Evolutionary conservation across 1,140 invertebrate species (phyloP).

Genomic region (Heliconius eleuchia): DNA sequence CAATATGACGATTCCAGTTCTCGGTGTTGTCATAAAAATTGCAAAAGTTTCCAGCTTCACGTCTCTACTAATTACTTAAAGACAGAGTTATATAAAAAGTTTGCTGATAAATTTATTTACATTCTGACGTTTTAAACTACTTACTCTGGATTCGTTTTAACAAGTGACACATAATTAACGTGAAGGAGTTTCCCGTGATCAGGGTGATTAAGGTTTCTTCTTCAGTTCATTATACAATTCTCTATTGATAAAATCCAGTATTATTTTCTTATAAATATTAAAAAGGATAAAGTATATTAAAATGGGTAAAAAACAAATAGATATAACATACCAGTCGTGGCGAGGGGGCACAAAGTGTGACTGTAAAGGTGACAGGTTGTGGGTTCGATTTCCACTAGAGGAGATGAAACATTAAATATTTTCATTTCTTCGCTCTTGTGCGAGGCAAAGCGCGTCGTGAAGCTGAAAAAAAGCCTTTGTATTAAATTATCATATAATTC

Average conservation of each 20-base stretch:
- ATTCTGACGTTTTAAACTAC: background rate
- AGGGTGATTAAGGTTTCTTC: background rate
- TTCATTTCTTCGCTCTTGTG: too few relatives aligned
- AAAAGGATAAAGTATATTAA: too few relatives aligned
- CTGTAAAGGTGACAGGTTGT: too few relatives aligned
- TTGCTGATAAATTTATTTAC: background rate
- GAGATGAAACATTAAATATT: too few relatives aligned
- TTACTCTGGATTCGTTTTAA: background rate
- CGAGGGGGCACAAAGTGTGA: too few relatives aligned
- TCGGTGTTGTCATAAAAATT: background rate
- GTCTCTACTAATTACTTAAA: background rate
- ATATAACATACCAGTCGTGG: too few relatives aligned
- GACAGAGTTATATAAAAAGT: slow-evolving; percentile 8
- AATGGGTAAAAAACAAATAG: too few relatives aligned
- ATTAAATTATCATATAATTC: too few relatives aligned
- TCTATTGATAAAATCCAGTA: background rate
- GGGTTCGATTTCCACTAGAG: too few relatives aligned
- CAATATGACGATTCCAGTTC: background rate
- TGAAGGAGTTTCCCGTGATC: background rate
- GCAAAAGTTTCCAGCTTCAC: background rate
- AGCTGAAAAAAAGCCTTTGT: too few relatives aligned
- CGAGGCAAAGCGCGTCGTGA: too few relatives aligned
- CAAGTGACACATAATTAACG: slow-evolving; percentile 10
- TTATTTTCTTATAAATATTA: background rate
- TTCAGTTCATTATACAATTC: background rate